phyloP scores from a whole-genome alignment of 2,888 invertebrate genomes.

The Nemotelus nigrinus region DNA sequence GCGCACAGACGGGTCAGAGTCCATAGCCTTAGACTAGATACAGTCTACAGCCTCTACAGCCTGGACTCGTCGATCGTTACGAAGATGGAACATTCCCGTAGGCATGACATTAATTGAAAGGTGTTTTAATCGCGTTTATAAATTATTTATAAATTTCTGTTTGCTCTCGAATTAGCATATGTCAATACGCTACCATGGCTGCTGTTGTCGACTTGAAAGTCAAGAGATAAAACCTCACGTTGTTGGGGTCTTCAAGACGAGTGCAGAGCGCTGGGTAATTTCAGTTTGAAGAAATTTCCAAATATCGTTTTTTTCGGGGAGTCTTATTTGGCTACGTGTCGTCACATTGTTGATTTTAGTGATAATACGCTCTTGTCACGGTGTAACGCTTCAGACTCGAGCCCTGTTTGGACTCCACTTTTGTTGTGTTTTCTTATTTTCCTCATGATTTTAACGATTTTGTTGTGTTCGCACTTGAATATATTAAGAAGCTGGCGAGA shows the following conservation, averaged over 20 bases:
- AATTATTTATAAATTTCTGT: slow-evolving; percentile 51
- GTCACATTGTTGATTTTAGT: slow-evolving; percentile 40
- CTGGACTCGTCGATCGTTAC: too few relatives aligned
- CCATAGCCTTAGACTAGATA: not conserved
- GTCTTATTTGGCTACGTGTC: slow-evolving; percentile 41
- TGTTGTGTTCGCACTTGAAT: slow-evolving; percentile 19
- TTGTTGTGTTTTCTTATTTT: slow-evolving; percentile 38
- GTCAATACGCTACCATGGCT: slow-evolving; percentile 49
- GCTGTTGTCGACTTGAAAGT: slow-evolving; percentile 27
- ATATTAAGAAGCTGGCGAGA: slow-evolving; percentile 34
- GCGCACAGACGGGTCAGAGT: not conserved
- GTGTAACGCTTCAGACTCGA: slow-evolving; percentile 37
- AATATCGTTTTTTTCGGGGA: slow-evolving; percentile 29
- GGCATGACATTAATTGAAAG: slow-evolving; percentile 44
- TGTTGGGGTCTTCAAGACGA: slow-evolving; percentile 15
- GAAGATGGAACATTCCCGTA: not conserved
- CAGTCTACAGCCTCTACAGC: too few relatives aligned
- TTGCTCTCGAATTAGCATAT: slow-evolving; percentile 52
- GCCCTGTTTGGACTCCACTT: slow-evolving; percentile 34
- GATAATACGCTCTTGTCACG: slow-evolving; percentile 45
- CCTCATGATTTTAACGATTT: not conserved
- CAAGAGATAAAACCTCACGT: not conserved
- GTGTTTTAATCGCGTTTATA: slow-evolving; percentile 49
- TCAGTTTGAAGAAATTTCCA: not conserved
- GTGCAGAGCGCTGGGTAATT: slow-evolving; percentile 19